Evolutionary conservation across 1,140 invertebrate genomes (phyloP), one percentile per base, ranked within the genome.

Genomic region (Drosophila willistoni): DNA sequence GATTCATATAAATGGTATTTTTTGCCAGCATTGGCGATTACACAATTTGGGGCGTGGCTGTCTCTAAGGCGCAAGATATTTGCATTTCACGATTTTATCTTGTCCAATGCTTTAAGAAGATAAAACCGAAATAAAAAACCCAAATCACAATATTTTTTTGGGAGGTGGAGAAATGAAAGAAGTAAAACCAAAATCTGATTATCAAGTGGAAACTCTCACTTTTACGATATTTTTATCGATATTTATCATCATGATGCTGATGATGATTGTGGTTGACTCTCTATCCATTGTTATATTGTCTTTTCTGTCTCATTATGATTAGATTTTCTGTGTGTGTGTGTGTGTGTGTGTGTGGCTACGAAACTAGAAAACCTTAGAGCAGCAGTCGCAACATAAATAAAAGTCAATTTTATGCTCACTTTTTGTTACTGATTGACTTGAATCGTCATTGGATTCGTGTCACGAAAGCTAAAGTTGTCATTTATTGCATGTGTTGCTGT

Each of bases 131-230:
- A 74, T 71, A 68, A 71, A 66, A 67, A 70, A 44, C 61, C 73
- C 65, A 74, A 29, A 51, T 22, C 36, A 13, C 3, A 13, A 29
- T 25, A 25, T 25, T 25, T 29, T 29, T 25, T 39, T 39, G 22
- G 44, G 44, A 51, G 44, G 19, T 51, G 67, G 55, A n/a, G 64
- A 74, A 78, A 73, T 70, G 64, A 71, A 57, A 80, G 17, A 72
- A 60, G 39, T 54, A 63, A 66, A 72, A 61, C 13, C 65, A 76
- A 75, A 79, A 77, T 22, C 74, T 71, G 73, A 87, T 83, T 87
- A 80, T 82, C 73, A 73, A 89, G 83, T 87, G 83, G 77, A 89
- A 89, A 89, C 84, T 89, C 84, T 89, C 84, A 89, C 84, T 89
- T 89, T 89, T 89, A 89, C 74, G 84, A 89, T 84, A n/a, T n/a